Evolutionary conservation across 2,797 vertebrate genomes (phyloP), one percentile per base, ranked within the genome.

Genomic region (Oryzias sinensis): DNA sequence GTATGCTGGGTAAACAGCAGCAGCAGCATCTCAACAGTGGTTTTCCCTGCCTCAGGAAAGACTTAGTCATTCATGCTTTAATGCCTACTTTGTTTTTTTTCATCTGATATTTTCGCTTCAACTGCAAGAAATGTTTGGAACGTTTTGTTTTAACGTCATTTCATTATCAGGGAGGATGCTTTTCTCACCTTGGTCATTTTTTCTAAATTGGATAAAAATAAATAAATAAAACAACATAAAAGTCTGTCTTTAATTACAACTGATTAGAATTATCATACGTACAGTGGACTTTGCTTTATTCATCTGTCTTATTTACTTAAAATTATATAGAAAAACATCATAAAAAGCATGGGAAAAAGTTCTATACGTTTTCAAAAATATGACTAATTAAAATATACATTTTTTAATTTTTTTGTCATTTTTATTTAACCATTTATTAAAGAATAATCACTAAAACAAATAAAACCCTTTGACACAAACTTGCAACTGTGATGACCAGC

Each of bases 1-100:
- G 45, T 51, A 59, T 29, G 20, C 51, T 52, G 46, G 13, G 44
- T 54, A 49, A 79, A 66, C 48, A 62, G 40, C 27, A 52, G 53
- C 3, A 45, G 53, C 3, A 45, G 17, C 33, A 14, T 59, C 57
- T 56, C 37, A 53, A 44, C 49, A 56, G 45, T 57, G 58, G 48
- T 54, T 56, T 52, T 29, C n/a, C n/a, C 56, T 37, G 22, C 24
- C 59, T 47, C 17, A 42, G 44, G 2, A 6, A 18, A 6, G 24
- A 8, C 44, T 11, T 25, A 43, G 14, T 20, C 14, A 56, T 27
- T 15, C 9, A 48, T 33, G 9, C 9, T 18, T 25, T 59, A 56
- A 6, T 48, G 17, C 20, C 18, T 43, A 62, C 40, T 17, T 14
- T 20, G 22, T 64, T 45, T 29, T 29, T 29, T 29, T 29, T 37